Conservation (phyloP, 2,888 invertebrate species). For the Nephrotoma appendiculata region DNA sequence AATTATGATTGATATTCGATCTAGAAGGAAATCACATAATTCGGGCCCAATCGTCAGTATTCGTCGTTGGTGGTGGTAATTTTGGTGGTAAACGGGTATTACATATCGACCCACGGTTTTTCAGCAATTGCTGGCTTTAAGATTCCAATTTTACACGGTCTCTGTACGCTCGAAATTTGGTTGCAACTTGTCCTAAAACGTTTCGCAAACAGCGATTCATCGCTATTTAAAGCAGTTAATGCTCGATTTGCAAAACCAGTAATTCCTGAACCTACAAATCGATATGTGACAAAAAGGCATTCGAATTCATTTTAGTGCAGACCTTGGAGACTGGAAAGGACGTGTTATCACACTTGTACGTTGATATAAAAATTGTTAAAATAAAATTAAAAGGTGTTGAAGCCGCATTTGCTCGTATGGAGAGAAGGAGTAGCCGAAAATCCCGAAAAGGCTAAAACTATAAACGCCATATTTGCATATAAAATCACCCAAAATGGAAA, state of each 20-base stretch:
- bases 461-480: constrained; percentile 74
- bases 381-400: constrained; percentile 18
- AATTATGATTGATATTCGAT: constrained; percentile 56
- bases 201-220: constrained; percentile 66
- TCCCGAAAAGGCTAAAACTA: constrained; percentile 55
- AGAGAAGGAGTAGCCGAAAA: constrained; percentile 54
- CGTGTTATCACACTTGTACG: constrained; percentile 72
- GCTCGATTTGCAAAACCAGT: constrained; percentile 91
- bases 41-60: constrained; percentile 64
- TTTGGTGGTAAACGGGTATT: constrained; percentile 74
- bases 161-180: constrained; percentile 71
- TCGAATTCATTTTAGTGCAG: constrained; percentile 73
- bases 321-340: constrained; percentile 65
- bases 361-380: constrained; percentile 60
- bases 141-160: constrained; percentile 86
- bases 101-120: constrained; percentile 86
- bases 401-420: constrained; percentile 61
- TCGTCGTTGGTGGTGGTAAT: constrained; percentile 75
- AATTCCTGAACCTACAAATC: constrained; percentile 71
- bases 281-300: constrained; percentile 89
- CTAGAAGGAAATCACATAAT: constrained; percentile 54
- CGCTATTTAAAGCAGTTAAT: constrained; percentile 75
- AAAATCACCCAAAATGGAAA: constrained; percentile 74
- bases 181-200: constrained; percentile 52
- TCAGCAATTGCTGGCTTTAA: constrained; percentile 68